Evolutionary conservation across 2,888 invertebrate species (phyloP).

Genomic region (Plusia festucae): DNA sequence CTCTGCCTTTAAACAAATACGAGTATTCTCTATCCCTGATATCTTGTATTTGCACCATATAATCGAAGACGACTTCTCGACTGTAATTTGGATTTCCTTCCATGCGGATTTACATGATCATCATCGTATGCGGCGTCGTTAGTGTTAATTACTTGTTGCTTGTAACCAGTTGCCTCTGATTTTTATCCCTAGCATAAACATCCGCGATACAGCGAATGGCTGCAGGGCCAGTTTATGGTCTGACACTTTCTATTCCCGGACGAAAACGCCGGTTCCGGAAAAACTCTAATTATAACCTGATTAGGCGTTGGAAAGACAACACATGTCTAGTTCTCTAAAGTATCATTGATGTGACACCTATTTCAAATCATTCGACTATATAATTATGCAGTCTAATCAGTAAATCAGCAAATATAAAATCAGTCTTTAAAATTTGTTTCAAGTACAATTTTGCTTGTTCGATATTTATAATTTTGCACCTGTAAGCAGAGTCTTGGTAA

Average conservation of each 20-base stretch:
- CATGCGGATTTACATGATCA: conserved; percentile 25
- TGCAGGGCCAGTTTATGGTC: conserved; percentile 72
- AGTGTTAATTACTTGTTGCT: conserved; percentile 66
- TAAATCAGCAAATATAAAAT: conserved; percentile 22
- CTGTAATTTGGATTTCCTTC: conserved; percentile 47
- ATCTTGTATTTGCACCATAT: neutral
- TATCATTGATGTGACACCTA: conserved; percentile 40
- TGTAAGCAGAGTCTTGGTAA: conserved; percentile 33
- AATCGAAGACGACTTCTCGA: conserved; percentile 13
- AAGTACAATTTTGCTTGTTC: conserved; percentile 40
- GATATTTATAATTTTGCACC: conserved; percentile 42
- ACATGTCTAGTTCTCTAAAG: conserved; percentile 71
- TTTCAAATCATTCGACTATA: conserved; percentile 10
- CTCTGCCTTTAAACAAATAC: neutral
- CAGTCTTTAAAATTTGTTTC: conserved; percentile 25
- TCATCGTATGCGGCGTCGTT: conserved; percentile 44
- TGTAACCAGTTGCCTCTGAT: conserved; percentile 72
- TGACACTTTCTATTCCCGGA: conserved; percentile 78
- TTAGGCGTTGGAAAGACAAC: conserved; percentile 62
- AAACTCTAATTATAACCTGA: conserved; percentile 79
- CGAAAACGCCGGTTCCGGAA: conserved; percentile 73
- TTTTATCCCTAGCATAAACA: conserved; percentile 78
- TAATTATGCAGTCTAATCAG: conserved; percentile 4
- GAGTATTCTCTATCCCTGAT: neutral
- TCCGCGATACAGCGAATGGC: conserved; percentile 67